These are phyloP conservation scores for Pseudomyrmex cubaensis DNA, from an alignment of 1,140 invertebrate species.

Conservation along the genomic window DNA sequence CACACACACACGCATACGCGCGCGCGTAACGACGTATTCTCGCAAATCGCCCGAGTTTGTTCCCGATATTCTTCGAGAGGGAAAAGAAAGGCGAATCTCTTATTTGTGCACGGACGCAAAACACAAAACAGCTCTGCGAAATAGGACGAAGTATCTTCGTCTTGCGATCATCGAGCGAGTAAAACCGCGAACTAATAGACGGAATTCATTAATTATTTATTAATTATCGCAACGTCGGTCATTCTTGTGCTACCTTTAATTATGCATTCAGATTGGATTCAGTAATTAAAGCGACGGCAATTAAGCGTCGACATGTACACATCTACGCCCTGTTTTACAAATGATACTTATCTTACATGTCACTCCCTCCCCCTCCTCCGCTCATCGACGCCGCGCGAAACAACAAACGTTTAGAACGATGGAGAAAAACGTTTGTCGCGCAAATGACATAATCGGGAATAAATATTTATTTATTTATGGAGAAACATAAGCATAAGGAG, in stretches of 20 bases:
- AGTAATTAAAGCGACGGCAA: neutral
- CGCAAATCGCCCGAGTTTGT: neutral
- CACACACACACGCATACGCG: neutral
- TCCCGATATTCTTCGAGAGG: no score
- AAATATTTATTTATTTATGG: slow-evolving; percentile 13
- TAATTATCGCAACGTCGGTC: no score
- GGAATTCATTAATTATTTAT: no score
- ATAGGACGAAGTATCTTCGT: no score
- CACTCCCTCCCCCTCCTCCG: neutral
- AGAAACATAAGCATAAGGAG: neutral
- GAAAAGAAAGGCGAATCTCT: no score
- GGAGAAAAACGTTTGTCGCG: neutral
- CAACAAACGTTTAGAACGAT: neutral
- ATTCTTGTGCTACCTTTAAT: no score
- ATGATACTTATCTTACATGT: neutral
- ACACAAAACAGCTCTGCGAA: no score
- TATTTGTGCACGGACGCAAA: no score
- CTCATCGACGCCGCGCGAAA: neutral
- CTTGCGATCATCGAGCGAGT: no score
- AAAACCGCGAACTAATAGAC: no score
- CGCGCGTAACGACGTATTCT: neutral
- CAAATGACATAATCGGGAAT: neutral
- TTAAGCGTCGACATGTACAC: slow-evolving; percentile 2
- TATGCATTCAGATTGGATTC: neutral
- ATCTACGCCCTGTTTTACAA: slow-evolving; percentile 1